Conservation (phyloP, 2,888 invertebrate species). For the Physocephala rufipes region DNA sequence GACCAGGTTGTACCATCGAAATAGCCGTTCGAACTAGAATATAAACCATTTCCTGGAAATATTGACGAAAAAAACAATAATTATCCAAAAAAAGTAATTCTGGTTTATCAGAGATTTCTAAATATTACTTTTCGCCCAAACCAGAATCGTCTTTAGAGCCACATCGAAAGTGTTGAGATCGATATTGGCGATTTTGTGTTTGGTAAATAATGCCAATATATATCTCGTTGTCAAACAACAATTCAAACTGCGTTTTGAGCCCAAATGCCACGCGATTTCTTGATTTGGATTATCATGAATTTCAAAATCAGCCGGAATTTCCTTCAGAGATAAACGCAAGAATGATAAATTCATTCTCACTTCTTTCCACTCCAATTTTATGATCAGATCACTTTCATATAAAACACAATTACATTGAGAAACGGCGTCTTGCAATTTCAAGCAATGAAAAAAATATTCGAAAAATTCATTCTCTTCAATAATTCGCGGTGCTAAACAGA, state of each 20-base stretch:
- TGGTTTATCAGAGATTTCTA: too few species aligned
- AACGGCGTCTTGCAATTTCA: slow-evolving; percentile 83
- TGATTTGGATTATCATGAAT: slow-evolving; percentile 85
- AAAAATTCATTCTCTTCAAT: slow-evolving; percentile 92
- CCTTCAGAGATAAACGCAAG: slow-evolving; percentile 86
- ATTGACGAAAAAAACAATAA: slow-evolving; percentile 27
- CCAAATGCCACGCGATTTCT: slow-evolving; percentile 85
- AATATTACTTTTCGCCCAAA: slow-evolving; percentile 93
- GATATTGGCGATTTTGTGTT: too few species aligned
- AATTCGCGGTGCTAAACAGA: slow-evolving; percentile 94
- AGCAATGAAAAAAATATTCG: slow-evolving; percentile 84
- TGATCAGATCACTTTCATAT: slow-evolving; percentile 96
- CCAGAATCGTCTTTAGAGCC: slow-evolving; percentile 88
- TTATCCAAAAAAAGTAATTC: background rate
- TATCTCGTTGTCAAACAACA: slow-evolving; percentile 97
- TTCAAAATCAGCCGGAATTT: slow-evolving; percentile 86
- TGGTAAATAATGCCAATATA: slow-evolving; percentile 88
- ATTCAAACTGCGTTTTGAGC: slow-evolving; percentile 92
- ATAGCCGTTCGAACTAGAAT: slow-evolving; percentile 95
- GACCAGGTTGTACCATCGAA: slow-evolving; percentile 98
- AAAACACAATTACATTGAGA: slow-evolving; percentile 85
- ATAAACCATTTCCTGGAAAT: slow-evolving; percentile 69
- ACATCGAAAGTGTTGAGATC: slow-evolving; percentile 89
- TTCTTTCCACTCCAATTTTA: slow-evolving; percentile 95
- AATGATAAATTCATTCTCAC: slow-evolving; percentile 97